A percentile compares a stretch with the other conserved stretches of the same genome.
Conservation (phyloP, 2,797 vertebrate species). For the Sorex maritimensis region DNA sequence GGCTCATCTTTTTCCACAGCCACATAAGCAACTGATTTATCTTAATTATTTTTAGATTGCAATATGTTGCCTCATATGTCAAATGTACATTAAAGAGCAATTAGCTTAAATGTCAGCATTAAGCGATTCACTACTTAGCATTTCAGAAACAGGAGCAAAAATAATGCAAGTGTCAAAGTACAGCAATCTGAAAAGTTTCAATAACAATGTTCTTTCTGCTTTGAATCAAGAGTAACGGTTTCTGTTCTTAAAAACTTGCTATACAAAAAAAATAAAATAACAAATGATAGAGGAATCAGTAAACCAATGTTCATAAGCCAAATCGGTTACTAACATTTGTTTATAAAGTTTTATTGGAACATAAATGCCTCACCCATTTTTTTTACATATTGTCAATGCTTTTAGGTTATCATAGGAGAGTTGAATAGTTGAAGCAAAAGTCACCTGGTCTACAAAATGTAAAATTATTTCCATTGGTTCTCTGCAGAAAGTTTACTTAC, state of each 20-base stretch:
- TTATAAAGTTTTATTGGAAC: background rate
- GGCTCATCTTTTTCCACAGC: slow-evolving; percentile 59
- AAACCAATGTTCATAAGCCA: background rate
- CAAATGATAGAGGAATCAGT: background rate
- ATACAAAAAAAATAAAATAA: background rate
- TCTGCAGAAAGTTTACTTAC: too few species aligned
- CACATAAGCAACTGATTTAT: slow-evolving; percentile 84
- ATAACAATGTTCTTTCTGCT: slow-evolving; percentile 25
- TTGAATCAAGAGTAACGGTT: slow-evolving; percentile 35
- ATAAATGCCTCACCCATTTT: background rate
- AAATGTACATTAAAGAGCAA: slow-evolving; percentile 86
- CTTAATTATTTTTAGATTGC: slow-evolving; percentile 86
- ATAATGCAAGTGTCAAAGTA: slow-evolving; percentile 67
- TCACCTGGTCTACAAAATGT: background rate
- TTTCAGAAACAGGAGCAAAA: slow-evolving; percentile 79
- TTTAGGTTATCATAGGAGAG: background rate
- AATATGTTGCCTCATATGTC: slow-evolving; percentile 85
- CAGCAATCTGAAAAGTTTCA: slow-evolving; percentile 38
- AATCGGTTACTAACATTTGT: background rate
- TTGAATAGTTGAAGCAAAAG: background rate
- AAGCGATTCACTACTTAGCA: slow-evolving; percentile 84
- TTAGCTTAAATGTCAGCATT: slow-evolving; percentile 86
- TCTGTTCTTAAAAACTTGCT: background rate
- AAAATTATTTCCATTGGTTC: background rate
- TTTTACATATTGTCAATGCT: background rate